Evolutionary conservation across 2,113 vertebrate species (phyloP).

Genomic region (Aldabrachelys gigantea): DNA sequence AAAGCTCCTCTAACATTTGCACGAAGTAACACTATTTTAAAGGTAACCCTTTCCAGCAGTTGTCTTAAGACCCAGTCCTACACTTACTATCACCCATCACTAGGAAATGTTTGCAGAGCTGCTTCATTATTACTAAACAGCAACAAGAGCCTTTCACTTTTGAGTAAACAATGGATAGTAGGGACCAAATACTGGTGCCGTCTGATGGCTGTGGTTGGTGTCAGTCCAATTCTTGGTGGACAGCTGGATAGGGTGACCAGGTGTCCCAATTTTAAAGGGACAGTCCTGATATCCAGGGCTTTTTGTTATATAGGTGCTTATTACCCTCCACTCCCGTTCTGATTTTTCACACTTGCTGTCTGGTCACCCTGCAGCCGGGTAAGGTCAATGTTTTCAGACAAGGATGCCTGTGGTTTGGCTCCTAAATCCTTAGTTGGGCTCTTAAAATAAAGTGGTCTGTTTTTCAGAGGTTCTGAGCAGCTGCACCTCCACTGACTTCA

Average conservation of each 20-base stretch:
- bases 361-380: no score
- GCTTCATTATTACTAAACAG: not conserved
- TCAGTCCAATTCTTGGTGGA: not conserved
- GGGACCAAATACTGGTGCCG: slow-evolving; percentile 10
- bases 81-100: not conserved
- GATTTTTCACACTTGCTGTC: no score
- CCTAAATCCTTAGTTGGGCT: not conserved
- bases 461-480: not conserved
- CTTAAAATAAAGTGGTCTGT: not conserved
- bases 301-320: no score
- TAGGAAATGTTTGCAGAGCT: not conserved
- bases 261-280: no score
- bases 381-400: not conserved
- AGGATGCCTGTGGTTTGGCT: not conserved
- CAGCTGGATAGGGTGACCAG: no score
- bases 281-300: no score
- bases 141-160: slow-evolving; percentile 14
- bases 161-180: not conserved
- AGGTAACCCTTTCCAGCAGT: not conserved
- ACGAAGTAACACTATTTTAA: not conserved
- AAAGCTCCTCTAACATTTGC: not conserved
- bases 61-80: not conserved
- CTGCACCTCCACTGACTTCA: not conserved
- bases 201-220: not conserved
- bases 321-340: no score